A percentile compares a stretch with the other conserved stretches of the same genome.
Conservation (phyloP, 2,888 invertebrate genomes). For the Selenia dentaria region DNA sequence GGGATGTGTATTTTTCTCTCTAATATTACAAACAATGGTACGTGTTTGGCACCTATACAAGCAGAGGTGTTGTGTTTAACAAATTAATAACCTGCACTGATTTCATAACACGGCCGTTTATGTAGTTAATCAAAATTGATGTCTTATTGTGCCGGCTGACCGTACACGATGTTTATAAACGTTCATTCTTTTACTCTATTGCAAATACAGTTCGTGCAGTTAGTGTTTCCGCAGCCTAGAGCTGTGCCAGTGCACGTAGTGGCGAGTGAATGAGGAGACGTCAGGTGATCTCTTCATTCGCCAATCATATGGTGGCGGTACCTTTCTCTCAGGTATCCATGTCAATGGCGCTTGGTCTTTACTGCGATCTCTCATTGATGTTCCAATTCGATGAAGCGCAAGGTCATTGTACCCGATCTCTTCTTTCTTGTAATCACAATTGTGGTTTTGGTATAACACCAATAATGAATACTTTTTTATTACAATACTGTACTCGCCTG, state of each 20-base stretch:
- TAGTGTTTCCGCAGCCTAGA: constrained; percentile 44
- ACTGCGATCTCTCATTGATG: constrained; percentile 35
- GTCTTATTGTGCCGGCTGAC: constrained; percentile 46
- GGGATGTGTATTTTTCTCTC: no score
- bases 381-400: constrained; percentile 40
- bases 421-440: constrained; percentile 22
- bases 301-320: constrained; percentile 35
- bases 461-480: constrained; percentile 47
- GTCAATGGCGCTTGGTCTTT: constrained; percentile 51
- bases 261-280: constrained; percentile 44
- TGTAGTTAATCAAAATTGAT: constrained; percentile 14
- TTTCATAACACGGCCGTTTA: constrained; percentile 6
- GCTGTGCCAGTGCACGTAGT: constrained; percentile 44
- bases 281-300: constrained; percentile 45
- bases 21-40: no score
- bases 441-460: constrained; percentile 39
- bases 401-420: constrained; percentile 49
- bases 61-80: not conserved
- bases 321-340: constrained; percentile 53
- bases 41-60: not conserved
- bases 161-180: constrained; percentile 70
- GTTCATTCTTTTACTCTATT: constrained; percentile 58
- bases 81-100: constrained; percentile 5
- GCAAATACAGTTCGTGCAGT: constrained; percentile 52
- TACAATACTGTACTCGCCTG: constrained; percentile 35